phyloP scores from a whole-genome alignment of 2,888 invertebrate genomes.

The Torymus texanus region DNA sequence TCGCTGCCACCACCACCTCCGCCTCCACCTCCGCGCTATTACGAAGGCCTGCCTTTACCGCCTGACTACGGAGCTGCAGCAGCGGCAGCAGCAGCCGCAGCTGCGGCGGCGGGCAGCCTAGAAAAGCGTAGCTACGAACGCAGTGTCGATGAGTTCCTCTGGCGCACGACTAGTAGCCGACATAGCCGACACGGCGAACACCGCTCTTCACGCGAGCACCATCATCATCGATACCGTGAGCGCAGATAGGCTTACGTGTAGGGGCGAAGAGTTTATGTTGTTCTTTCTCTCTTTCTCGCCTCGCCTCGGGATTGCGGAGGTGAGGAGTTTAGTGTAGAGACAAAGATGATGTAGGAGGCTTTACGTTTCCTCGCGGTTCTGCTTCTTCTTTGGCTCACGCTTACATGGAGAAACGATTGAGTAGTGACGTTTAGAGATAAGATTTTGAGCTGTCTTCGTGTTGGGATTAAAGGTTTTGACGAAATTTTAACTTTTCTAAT shows the following conservation, averaged over 20 bases:
- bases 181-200: conserved; percentile 70
- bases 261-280: too few relatives aligned
- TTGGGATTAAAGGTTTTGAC: too few relatives aligned
- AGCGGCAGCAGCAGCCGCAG: conserved; percentile 66
- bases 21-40: conserved; percentile 83
- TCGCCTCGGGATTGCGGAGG: too few relatives aligned
- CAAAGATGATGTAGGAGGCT: conserved; percentile 1
- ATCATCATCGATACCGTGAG: conserved; percentile 79
- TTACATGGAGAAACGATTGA: too few relatives aligned
- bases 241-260: conserved; percentile 75
- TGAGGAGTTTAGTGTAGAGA: background rate
- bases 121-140: conserved; percentile 91
- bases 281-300: background rate
- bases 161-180: conserved; percentile 85
- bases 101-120: conserved; percentile 78
- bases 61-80: conserved; percentile 82
- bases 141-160: conserved; percentile 91
- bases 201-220: conserved; percentile 78
- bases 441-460: too few relatives aligned
- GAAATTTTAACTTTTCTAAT: too few relatives aligned
- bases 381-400: too few relatives aligned
- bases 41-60: conserved; percentile 84
- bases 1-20: conserved; percentile 79
- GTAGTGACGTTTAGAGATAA: too few relatives aligned
- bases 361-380: background rate